Evolutionary conservation across 2,797 vertebrate species (phyloP).

Genomic region (Astyanax mexicanus): DNA sequence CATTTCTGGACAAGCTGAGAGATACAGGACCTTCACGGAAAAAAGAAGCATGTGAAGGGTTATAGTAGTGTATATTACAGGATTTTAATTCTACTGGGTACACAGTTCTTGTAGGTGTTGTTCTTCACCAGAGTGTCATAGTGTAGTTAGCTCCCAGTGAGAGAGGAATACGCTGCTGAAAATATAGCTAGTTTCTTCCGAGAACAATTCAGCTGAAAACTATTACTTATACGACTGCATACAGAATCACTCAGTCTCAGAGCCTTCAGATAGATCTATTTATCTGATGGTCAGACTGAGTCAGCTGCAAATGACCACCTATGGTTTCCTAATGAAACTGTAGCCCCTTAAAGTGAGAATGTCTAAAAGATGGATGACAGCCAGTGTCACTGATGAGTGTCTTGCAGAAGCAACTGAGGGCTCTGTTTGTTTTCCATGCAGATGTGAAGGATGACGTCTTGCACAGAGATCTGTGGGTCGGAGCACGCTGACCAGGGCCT

Average conservation of each 20-base stretch:
- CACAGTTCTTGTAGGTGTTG: too few species aligned
- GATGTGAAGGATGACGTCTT: conserved; percentile 92
- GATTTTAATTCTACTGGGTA: too few species aligned
- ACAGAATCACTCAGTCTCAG: background rate
- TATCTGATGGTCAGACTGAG: background rate
- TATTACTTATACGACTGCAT: background rate
- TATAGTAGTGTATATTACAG: too few species aligned
- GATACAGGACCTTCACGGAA: too few species aligned
- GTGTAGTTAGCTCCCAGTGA: too few species aligned
- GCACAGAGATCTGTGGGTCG: conserved; percentile 88
- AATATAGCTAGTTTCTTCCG: too few species aligned
- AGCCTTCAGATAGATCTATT: too few species aligned
- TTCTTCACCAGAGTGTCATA: too few species aligned
- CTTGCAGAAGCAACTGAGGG: background rate
- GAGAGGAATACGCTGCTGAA: too few species aligned
- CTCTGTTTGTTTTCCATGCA: conserved; percentile 63
- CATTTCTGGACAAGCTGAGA: too few species aligned
- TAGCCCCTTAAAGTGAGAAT: background rate
- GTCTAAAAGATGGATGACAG: background rate
- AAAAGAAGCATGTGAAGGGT: too few species aligned
- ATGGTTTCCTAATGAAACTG: background rate
- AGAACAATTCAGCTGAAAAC: background rate
- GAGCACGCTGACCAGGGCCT: conserved; percentile 81
- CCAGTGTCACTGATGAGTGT: background rate
- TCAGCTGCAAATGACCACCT: background rate